Evolutionary conservation across 92 coral and sea anemone species (phyloP).

Genomic region (Bergia sp.): DNA sequence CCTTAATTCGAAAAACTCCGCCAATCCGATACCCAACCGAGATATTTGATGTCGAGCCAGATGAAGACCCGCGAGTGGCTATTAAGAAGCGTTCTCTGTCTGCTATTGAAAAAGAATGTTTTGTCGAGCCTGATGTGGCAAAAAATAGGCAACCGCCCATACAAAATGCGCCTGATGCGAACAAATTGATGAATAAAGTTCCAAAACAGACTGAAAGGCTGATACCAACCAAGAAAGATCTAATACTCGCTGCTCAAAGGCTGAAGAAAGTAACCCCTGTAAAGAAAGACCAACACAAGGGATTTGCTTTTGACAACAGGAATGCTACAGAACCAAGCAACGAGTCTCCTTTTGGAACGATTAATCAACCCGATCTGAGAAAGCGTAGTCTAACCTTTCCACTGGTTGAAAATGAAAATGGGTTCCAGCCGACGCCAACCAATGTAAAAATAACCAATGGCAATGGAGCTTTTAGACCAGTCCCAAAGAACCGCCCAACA

Average conservation of each 20-base stretch:
- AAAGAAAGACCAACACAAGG: neutral
- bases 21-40: slow-evolving; percentile 24
- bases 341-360: neutral
- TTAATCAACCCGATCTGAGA: neutral
- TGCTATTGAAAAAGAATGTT: neutral
- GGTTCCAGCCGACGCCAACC: slow-evolving; percentile 3
- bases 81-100: slow-evolving; percentile 10
- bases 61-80: slow-evolving; percentile 34
- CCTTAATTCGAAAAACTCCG: slow-evolving; percentile 18
- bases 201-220: neutral
- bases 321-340: neutral
- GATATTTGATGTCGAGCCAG: slow-evolving; percentile 35
- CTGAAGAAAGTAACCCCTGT: neutral
- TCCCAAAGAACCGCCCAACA: neutral
- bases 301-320: neutral
- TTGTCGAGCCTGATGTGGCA: slow-evolving; percentile 5
- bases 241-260: neutral
- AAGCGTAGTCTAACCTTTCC: neutral
- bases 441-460: neutral
- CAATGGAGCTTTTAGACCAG: slow-evolving; percentile 9
- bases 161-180: neutral
- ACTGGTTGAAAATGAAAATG: neutral
- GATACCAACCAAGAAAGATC: neutral
- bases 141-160: neutral
- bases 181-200: neutral